Evolutionary conservation across 2,888 invertebrate species (phyloP).

Genomic region (Entomobrya multifasciata): DNA sequence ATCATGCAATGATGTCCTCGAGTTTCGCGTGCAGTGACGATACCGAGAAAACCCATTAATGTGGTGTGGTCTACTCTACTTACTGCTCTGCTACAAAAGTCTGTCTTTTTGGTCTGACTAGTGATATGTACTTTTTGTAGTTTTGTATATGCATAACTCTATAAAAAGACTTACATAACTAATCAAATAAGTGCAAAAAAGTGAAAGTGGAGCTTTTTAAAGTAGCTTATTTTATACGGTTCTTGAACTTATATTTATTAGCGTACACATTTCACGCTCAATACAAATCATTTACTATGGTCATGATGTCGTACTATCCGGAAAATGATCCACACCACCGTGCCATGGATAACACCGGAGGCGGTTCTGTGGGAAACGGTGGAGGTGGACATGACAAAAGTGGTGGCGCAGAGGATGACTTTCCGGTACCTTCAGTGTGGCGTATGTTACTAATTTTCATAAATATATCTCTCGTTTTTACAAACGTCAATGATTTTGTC

Average conservation of each 20-base stretch:
- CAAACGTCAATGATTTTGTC: neutral
- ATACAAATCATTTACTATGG: slow-evolving; percentile 50
- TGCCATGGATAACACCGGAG: slow-evolving; percentile 46
- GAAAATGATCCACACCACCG: slow-evolving; percentile 57
- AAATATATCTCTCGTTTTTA: no score
- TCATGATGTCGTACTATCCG: slow-evolving; percentile 66
- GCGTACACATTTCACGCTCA: neutral
- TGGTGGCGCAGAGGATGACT: slow-evolving; percentile 60
- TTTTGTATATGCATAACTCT: no score
- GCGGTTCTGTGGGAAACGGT: slow-evolving; percentile 55
- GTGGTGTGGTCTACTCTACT: slow-evolving; percentile 18
- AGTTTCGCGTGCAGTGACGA: slow-evolving; percentile 10
- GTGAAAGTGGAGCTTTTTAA: neutral
- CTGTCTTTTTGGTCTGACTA: slow-evolving; percentile 27
- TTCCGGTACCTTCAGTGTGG: slow-evolving; percentile 68
- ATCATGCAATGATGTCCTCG: neutral
- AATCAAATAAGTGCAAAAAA: no score
- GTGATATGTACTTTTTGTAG: neutral
- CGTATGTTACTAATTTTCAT: slow-evolving; percentile 57
- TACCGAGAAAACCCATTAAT: slow-evolving; percentile 38
- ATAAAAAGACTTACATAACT: no score
- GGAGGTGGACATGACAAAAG: slow-evolving; percentile 42
- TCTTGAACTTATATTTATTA: neutral
- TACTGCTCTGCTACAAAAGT: slow-evolving; percentile 36
- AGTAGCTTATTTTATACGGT: neutral